Evolutionary conservation across 2,113 vertebrate species (phyloP).

Genomic region (Pseudonaja textilis): DNA sequence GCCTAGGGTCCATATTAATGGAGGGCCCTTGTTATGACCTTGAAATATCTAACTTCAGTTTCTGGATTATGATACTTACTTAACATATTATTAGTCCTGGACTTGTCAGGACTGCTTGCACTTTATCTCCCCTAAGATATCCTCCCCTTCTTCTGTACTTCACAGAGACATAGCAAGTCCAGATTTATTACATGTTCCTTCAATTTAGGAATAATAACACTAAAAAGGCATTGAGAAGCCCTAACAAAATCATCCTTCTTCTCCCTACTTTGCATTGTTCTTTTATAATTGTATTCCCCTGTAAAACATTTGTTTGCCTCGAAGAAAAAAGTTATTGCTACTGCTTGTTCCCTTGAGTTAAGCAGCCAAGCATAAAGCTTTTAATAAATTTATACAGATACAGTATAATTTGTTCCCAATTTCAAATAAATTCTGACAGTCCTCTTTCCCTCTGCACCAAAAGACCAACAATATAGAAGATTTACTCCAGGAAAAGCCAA

Average conservation of each 20-base stretch:
- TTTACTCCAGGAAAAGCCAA: neutral
- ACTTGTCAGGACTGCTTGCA: too few relatives aligned
- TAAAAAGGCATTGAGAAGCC: neutral
- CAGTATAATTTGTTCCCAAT: slow-evolving; percentile 18
- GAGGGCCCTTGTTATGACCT: neutral
- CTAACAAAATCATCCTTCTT: rapidly evolving
- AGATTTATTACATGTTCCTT: neutral
- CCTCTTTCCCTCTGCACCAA: neutral
- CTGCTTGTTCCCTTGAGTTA: neutral
- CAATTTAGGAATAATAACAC: neutral
- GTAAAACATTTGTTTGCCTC: slow-evolving; percentile 11
- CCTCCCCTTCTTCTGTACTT: neutral
- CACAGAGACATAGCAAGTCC: neutral
- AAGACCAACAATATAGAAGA: neutral
- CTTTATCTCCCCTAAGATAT: neutral
- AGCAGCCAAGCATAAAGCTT: slow-evolving; percentile 13
- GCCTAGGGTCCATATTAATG: neutral
- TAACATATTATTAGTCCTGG: neutral
- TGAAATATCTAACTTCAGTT: neutral
- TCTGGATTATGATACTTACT: neutral
- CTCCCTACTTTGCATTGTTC: neutral
- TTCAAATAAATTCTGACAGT: slow-evolving; percentile 10
- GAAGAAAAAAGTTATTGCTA: slow-evolving; percentile 10
- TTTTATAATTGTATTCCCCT: slow-evolving; percentile 9
- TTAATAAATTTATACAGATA: slow-evolving; percentile 24